Evolutionary conservation across 1,140 invertebrate genomes (phyloP).

Genomic region (Hyphantria cunea): DNA sequence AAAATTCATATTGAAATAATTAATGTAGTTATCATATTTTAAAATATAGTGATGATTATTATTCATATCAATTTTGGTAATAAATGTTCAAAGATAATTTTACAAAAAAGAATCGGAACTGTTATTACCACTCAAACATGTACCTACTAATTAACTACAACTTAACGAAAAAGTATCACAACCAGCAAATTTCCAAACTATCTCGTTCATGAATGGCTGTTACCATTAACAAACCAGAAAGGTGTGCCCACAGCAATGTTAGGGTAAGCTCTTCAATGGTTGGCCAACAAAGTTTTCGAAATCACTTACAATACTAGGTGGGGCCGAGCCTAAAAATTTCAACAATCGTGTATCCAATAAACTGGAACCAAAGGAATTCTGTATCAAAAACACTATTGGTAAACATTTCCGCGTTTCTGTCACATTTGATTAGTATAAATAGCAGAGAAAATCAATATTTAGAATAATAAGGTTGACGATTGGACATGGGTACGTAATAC

Average conservation of each 20-base stretch:
- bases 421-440: slow-evolving; percentile 4
- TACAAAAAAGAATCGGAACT: too few species aligned
- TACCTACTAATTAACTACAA: too few species aligned
- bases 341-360: slow-evolving; percentile 49
- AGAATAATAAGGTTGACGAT: slow-evolving; percentile 12
- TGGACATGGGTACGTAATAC: slow-evolving; percentile 16
- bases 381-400: neutral
- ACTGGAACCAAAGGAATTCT: too few species aligned
- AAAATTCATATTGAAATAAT: too few species aligned
- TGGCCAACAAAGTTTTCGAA: slow-evolving; percentile 39
- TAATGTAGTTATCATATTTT: too few species aligned
- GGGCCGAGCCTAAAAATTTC: slow-evolving; percentile 54
- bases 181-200: neutral
- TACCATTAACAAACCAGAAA: neutral
- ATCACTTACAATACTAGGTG: slow-evolving; percentile 46
- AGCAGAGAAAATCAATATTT: slow-evolving; percentile 19
- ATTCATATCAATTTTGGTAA: too few species aligned
- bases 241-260: neutral
- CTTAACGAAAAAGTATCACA: neutral
- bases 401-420: neutral
- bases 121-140: too few species aligned
- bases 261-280: neutral
- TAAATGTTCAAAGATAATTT: too few species aligned
- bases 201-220: too few species aligned
- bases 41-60: too few species aligned